Conservation (phyloP, 2,888 invertebrate genomes). For the Drosophila anomalata region DNA sequence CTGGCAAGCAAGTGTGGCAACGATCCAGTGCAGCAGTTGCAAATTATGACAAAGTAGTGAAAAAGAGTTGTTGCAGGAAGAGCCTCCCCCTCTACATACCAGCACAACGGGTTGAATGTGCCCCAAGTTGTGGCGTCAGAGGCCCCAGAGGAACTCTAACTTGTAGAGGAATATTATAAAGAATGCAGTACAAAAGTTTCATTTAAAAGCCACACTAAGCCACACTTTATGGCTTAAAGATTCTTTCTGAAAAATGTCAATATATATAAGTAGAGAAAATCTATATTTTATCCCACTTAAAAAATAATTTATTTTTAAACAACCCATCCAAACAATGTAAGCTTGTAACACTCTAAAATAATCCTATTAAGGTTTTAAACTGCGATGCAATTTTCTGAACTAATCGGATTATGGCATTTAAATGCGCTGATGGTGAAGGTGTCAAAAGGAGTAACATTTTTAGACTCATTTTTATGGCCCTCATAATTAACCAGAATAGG, state of each 20-base stretch:
- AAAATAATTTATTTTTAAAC: background rate
- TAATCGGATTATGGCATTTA: conserved; percentile 50
- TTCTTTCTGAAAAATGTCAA: no score
- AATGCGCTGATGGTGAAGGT: conserved; percentile 1
- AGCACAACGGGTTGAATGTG: conserved; percentile 15
- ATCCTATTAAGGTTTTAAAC: conserved; percentile 23
- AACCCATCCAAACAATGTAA: background rate
- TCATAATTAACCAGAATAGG: background rate
- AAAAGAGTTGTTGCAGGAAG: conserved; percentile 34
- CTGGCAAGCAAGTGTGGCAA: conserved; percentile 19
- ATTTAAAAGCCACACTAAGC: conserved; percentile 16
- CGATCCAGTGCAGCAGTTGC: conserved; percentile 67
- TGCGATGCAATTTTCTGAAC: conserved; percentile 13
- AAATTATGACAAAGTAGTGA: conserved; percentile 71
- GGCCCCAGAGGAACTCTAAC: conserved; percentile 19
- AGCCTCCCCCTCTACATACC: background rate
- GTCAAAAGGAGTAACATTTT: background rate
- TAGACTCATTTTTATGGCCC: background rate
- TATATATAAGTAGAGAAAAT: background rate
- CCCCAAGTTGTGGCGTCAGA: background rate
- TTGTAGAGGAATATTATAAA: conserved; percentile 14
- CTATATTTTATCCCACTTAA: background rate
- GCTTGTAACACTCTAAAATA: conserved; percentile 4
- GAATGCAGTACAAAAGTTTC: conserved; percentile 26
- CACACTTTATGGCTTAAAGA: background rate